These are phyloP conservation scores for Platyrinchus mystaceus DNA, from an alignment of 2,797 vertebrate species.

Conservation along the genomic window DNA sequence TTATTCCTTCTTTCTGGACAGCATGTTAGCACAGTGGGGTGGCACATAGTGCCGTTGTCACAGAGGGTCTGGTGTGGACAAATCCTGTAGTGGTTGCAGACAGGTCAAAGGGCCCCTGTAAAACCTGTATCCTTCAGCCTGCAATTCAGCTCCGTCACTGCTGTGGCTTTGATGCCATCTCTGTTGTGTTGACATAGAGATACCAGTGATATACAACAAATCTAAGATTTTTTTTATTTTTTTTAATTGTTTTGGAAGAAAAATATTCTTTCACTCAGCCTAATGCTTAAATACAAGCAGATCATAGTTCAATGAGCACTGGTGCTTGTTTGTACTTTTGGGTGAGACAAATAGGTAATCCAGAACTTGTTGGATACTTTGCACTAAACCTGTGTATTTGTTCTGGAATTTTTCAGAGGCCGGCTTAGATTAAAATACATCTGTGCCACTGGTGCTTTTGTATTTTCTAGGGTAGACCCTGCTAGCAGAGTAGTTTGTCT, in stretches of 20 bases:
- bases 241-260: neutral
- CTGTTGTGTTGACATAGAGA: neutral
- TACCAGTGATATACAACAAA: neutral
- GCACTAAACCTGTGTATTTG: neutral
- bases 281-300: neutral
- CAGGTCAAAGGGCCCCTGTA: neutral
- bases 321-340: neutral
- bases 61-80: neutral
- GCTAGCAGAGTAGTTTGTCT: neutral
- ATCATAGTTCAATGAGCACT: neutral
- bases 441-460: neutral
- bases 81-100: neutral
- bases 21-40: fast-evolving
- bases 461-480: neutral
- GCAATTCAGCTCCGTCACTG: neutral
- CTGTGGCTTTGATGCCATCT: neutral
- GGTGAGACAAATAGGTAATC: neutral
- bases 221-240: neutral
- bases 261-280: neutral
- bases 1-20: neutral
- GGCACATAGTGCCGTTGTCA: neutral
- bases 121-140: neutral
- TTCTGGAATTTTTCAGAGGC: neutral
- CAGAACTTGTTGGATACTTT: neutral
- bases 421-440: neutral